A percentile compares a stretch with the other conserved stretches of the same genome.
These are phyloP conservation scores for Patella caerulea DNA, from an alignment of 2,888 invertebrate genomes.

Conservation along the genomic window DNA sequence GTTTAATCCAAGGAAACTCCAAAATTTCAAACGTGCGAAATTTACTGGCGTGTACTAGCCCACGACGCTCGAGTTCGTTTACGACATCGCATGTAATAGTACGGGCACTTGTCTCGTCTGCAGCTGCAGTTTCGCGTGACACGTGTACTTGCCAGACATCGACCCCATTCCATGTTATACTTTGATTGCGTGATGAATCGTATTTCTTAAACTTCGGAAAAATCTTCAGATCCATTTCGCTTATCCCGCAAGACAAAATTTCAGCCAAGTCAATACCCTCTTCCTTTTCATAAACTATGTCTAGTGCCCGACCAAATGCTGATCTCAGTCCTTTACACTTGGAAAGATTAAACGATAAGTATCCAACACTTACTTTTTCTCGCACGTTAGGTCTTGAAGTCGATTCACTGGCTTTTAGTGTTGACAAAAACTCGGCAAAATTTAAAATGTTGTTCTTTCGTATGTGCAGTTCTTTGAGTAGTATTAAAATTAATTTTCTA, in stretches of 20 bases:
- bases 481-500: not conserved
- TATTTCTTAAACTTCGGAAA: not conserved
- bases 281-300: not conserved
- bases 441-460: not conserved
- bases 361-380: conserved; percentile 3
- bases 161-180: not conserved
- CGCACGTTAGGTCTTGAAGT: not conserved
- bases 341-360: not conserved
- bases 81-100: not conserved
- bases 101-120: not conserved
- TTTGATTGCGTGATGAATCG: not conserved
- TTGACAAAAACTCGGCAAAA: not conserved
- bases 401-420: not conserved
- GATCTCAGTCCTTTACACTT: not conserved
- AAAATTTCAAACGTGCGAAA: not conserved
- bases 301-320: not conserved
- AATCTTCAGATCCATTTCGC: not conserved
- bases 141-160: not conserved
- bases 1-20: not conserved
- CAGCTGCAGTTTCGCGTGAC: not conserved
- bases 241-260: not conserved
- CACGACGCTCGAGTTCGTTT: not conserved
- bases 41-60: conserved; percentile 3
- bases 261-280: not conserved
- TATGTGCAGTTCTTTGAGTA: not conserved